Evolutionary conservation across 2,113 vertebrate species (phyloP).

Genomic region (Festucalex cinctus): DNA sequence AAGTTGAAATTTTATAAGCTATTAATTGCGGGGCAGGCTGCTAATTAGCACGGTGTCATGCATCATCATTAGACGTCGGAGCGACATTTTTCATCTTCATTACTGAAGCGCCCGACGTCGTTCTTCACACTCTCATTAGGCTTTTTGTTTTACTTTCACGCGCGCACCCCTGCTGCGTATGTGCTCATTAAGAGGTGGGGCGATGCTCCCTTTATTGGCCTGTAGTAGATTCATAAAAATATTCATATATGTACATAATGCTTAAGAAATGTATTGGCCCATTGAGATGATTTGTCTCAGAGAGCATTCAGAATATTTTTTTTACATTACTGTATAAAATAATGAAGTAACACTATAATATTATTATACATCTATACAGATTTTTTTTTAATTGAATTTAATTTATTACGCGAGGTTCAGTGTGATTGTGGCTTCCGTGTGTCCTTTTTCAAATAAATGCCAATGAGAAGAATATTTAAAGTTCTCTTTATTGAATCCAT

Average conservation of each 20-base stretch:
- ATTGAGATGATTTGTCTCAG: background rate
- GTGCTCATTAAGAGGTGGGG: slow-evolving; percentile 35
- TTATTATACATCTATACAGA: too few species aligned
- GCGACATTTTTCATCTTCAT: slow-evolving; percentile 72
- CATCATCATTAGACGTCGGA: slow-evolving; percentile 70
- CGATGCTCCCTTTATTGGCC: background rate
- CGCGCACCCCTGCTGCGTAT: slow-evolving; percentile 12
- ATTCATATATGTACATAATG: background rate
- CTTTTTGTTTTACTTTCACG: slow-evolving; percentile 56
- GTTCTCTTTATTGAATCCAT: background rate
- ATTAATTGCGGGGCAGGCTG: slow-evolving; percentile 66
- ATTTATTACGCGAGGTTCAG: background rate
- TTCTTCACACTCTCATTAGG: slow-evolving; percentile 66
- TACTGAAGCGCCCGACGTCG: slow-evolving; percentile 48
- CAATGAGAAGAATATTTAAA: background rate
- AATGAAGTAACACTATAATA: too few species aligned
- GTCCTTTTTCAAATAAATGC: background rate
- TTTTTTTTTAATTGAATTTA: background rate
- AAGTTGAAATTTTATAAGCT: slow-evolving; percentile 76
- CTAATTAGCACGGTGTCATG: slow-evolving; percentile 70
- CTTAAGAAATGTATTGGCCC: background rate
- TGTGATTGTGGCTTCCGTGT: background rate
- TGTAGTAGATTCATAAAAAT: background rate
- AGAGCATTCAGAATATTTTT: background rate
- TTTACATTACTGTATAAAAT: too few species aligned